These are phyloP conservation scores for Octodon degus DNA, from an alignment of 2,113 vertebrate genomes.

Conservation along the genomic window DNA sequence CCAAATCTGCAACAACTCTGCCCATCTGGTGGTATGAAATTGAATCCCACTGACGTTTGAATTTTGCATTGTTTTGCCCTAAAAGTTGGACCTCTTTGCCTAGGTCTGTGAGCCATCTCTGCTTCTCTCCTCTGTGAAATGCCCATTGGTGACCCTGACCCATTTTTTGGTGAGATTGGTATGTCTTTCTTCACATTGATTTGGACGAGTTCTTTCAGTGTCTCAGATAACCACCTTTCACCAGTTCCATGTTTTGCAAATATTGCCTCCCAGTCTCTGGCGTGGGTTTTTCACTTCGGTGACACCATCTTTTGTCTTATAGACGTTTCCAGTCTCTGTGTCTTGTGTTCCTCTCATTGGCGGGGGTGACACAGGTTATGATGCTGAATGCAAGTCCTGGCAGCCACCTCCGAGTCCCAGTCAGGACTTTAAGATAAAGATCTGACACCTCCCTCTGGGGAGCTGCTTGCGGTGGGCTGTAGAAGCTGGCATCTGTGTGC, in stretches of 20 bases:
- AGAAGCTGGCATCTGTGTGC: neutral
- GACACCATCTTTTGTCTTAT: neutral
- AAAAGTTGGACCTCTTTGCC: neutral
- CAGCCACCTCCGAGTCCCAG: neutral
- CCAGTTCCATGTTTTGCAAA: neutral
- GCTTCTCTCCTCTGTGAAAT: neutral
- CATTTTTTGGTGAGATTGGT: neutral
- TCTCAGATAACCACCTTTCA: rapidly evolving
- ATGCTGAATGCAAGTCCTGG: neutral
- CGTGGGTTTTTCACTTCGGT: neutral
- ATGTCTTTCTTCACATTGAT: neutral
- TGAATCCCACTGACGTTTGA: neutral
- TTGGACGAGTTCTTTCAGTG: neutral
- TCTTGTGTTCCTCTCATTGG: neutral
- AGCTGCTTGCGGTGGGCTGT: rapidly evolving
- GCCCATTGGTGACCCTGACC: neutral
- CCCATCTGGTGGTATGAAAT: neutral
- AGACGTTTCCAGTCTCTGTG: neutral
- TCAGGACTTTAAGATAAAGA: neutral
- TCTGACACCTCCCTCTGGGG: neutral
- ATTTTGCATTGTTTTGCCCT: neutral
- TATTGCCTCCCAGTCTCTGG: neutral
- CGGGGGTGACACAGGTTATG: neutral
- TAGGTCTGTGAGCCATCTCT: neutral
- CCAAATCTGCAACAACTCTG: neutral